These are phyloP conservation scores for Urosaurus nigricauda DNA, from an alignment of 2,797 vertebrate genomes.

Conservation along the genomic window DNA sequence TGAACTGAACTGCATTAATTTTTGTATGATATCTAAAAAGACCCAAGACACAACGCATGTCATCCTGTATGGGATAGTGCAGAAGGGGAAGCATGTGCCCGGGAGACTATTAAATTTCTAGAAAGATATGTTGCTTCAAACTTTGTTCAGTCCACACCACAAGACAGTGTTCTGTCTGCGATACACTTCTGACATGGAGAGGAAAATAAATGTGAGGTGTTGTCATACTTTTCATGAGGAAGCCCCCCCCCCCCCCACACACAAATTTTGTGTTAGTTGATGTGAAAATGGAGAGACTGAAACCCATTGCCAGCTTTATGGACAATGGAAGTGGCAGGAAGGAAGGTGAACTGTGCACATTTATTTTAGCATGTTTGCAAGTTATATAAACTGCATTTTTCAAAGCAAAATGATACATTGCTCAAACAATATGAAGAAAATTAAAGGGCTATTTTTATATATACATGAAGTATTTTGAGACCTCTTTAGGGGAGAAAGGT, in stretches of 20 bases:
- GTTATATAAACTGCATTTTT: not conserved
- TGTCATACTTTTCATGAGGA: not conserved
- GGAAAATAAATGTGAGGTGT: not conserved
- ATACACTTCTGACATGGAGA: constrained; percentile 16
- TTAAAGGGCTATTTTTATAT: not conserved
- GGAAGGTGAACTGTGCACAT: not conserved
- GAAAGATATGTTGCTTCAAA: not conserved
- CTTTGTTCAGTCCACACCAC: not conserved
- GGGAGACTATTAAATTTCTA: not conserved
- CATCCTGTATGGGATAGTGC: not conserved
- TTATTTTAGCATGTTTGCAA: constrained; percentile 14
- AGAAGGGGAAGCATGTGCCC: not conserved
- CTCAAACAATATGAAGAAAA: not conserved
- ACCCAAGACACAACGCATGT: not conserved
- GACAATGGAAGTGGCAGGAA: constrained; percentile 7
- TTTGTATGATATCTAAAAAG: constrained; percentile 1
- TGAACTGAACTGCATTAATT: constrained; percentile 2
- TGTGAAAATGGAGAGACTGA: not conserved
- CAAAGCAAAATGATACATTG: not conserved
- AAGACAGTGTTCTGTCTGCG: not conserved
- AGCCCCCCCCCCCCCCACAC: not conserved
- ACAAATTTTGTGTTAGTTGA: not conserved
- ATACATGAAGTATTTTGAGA: not conserved
- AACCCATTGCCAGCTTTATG: not conserved
- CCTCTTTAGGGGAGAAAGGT: not conserved